phyloP scores from a whole-genome alignment of 1,140 invertebrate genomes.

The Oreohelix idahoensis region DNA sequence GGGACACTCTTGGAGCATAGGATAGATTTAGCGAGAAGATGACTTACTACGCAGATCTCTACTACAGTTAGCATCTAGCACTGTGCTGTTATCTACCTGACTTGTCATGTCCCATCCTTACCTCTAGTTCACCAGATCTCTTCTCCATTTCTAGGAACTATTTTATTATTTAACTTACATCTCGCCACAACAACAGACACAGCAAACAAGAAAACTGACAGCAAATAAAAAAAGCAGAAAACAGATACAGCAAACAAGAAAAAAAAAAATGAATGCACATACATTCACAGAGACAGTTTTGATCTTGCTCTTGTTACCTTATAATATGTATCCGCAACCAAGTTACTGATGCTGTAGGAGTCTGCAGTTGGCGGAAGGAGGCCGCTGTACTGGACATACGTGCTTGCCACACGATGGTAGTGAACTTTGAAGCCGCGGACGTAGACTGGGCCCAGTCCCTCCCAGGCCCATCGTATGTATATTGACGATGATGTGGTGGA shows the following conservation, averaged over 20 bases:
- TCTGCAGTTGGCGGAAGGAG: conserved; percentile 45
- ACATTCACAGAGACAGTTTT: no score
- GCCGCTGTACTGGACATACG: conserved; percentile 62
- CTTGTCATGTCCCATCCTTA: no score
- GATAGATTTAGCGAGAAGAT: no score
- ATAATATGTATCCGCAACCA: conserved; percentile 67
- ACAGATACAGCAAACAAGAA: not conserved
- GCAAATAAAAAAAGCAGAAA: not conserved
- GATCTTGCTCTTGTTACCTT: conserved; percentile 40
- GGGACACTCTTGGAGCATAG: no score
- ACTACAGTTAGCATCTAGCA: no score
- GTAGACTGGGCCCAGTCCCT: not conserved
- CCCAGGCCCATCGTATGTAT: conserved; percentile 51
- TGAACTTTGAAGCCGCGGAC: conserved; percentile 45
- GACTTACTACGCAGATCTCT: no score
- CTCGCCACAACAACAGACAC: no score
- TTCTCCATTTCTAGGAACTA: no score
- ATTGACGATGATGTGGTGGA: conserved; percentile 60
- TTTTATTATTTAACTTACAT: no score
- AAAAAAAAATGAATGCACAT: not conserved
- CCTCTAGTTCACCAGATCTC: no score
- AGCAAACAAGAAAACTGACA: not conserved
- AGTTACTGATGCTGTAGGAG: conserved; percentile 59
- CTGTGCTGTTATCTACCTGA: no score
- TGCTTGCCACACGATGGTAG: conserved; percentile 62